These are phyloP conservation scores for Ictalurus punctatus DNA, from an alignment of 2,113 vertebrate species.

Conservation along the genomic window DNA sequence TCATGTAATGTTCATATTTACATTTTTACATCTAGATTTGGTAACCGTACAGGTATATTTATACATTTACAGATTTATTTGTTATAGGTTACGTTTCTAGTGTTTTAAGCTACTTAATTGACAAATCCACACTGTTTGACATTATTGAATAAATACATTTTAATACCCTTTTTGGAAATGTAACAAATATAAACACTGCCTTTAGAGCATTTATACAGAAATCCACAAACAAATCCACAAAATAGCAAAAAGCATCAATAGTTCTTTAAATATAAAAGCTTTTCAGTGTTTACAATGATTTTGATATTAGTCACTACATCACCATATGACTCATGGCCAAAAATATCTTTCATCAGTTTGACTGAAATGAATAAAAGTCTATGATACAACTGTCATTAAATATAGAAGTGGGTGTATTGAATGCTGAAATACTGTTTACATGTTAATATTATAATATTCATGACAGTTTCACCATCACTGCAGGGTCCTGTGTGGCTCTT, in stretches of 20 bases:
- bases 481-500: background rate
- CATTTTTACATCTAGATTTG: slow-evolving; percentile 2
- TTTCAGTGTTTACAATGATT: background rate
- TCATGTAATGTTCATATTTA: background rate
- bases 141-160: background rate
- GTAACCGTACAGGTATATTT: background rate
- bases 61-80: slow-evolving; percentile 9
- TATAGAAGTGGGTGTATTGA: background rate
- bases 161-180: background rate
- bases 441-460: background rate
- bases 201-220: background rate
- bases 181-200: slow-evolving; percentile 15
- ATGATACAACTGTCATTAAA: background rate
- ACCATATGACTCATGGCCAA: background rate
- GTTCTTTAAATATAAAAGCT: slow-evolving; percentile 2
- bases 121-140: background rate
- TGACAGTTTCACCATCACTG: background rate
- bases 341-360: background rate
- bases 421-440: background rate
- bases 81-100: background rate
- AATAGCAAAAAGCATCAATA: background rate
- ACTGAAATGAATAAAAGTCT: background rate
- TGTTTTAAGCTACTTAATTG: background rate
- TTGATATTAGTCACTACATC: background rate
- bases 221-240: background rate